A percentile compares a stretch with the other conserved stretches of the same genome.
These are phyloP conservation scores for Ectropis grisescens DNA, from an alignment of 1,140 invertebrate species.

Conservation along the genomic window DNA sequence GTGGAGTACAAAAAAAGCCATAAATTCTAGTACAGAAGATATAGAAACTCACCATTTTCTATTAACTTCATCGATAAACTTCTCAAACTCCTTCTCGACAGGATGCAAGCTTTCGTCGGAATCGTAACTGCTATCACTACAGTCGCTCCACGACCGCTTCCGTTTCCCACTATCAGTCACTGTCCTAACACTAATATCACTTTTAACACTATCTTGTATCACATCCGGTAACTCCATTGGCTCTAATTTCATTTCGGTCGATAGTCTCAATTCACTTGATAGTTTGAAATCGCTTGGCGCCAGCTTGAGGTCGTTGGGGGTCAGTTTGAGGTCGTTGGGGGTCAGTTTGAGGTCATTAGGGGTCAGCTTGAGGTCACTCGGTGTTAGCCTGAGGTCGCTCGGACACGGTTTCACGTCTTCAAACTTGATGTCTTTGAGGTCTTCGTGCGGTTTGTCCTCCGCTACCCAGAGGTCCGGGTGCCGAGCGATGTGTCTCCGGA, in stretches of 20 bases:
- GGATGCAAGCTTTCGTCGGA: conserved; percentile 48
- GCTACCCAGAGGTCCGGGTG: conserved; percentile 45
- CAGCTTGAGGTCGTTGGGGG: conserved; percentile 30
- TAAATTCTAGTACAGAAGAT: too few species aligned
- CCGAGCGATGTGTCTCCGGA: conserved; percentile 35
- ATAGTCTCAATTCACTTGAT: too few species aligned
- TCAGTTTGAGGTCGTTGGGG: conserved; percentile 30
- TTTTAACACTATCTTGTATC: conserved; percentile 26
- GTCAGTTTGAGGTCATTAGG: conserved; percentile 31
- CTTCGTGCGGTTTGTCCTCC: conserved; percentile 2
- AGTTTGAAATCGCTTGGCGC: conserved; percentile 15
- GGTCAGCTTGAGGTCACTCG: conserved; percentile 31
- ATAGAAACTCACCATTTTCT: conserved; percentile 58
- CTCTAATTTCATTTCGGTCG: conserved; percentile 9
- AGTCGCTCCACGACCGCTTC: conserved; percentile 36
- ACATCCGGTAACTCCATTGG: conserved; percentile 11
- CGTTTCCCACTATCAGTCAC: conserved; percentile 42
- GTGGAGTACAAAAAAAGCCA: too few species aligned
- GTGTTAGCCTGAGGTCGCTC: conserved; percentile 20
- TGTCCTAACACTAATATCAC: conserved; percentile 50
- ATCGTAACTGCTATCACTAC: conserved; percentile 43
- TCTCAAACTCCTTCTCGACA: conserved; percentile 49
- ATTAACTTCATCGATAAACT: conserved; percentile 51
- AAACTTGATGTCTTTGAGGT: conserved; percentile 11
- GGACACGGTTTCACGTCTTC: conserved; percentile 25